phyloP scores from a whole-genome alignment of 2,888 invertebrate species.

The Diplolepis rosae region DNA sequence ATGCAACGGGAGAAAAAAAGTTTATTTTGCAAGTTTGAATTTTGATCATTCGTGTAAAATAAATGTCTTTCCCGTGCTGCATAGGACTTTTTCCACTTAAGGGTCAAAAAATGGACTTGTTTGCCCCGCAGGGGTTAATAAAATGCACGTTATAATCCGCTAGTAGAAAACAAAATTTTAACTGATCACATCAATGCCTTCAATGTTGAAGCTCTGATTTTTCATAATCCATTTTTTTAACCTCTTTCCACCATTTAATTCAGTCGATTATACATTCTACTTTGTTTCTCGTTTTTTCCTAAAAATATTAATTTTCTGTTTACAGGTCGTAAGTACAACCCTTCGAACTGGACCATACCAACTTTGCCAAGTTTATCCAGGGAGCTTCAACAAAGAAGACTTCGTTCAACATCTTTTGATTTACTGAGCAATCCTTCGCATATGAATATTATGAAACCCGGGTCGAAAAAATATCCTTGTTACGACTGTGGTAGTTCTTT shows the following conservation, averaged over 20 bases:
- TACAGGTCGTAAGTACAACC: slow-evolving; percentile 60
- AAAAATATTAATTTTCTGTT: slow-evolving; percentile 42
- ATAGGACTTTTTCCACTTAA: too few relatives aligned
- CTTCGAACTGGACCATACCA: slow-evolving; percentile 65
- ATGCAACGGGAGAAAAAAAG: too few relatives aligned
- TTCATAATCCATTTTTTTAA: background rate
- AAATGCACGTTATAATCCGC: too few relatives aligned
- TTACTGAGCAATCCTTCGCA: slow-evolving; percentile 38
- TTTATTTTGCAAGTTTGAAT: too few relatives aligned
- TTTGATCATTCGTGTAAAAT: too few relatives aligned
- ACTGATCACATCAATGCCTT: too few relatives aligned
- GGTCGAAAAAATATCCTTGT: slow-evolving; percentile 62
- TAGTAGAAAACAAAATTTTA: too few relatives aligned
- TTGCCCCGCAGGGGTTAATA: too few relatives aligned
- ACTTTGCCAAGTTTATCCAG: slow-evolving; percentile 59
- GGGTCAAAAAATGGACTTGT: too few relatives aligned
- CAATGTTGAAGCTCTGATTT: background rate
- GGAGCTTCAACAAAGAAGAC: slow-evolving; percentile 50
- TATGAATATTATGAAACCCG: slow-evolving; percentile 34
- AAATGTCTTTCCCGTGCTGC: too few relatives aligned
- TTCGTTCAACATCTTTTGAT: slow-evolving; percentile 56
- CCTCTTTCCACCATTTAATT: background rate
- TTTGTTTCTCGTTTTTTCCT: background rate
- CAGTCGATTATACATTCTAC: background rate
- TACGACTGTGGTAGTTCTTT: slow-evolving; percentile 63